A percentile compares a stretch with the other conserved stretches of the same genome.
Conservation (phyloP, 2,113 vertebrate genomes). For the Catharus fuscescens region DNA sequence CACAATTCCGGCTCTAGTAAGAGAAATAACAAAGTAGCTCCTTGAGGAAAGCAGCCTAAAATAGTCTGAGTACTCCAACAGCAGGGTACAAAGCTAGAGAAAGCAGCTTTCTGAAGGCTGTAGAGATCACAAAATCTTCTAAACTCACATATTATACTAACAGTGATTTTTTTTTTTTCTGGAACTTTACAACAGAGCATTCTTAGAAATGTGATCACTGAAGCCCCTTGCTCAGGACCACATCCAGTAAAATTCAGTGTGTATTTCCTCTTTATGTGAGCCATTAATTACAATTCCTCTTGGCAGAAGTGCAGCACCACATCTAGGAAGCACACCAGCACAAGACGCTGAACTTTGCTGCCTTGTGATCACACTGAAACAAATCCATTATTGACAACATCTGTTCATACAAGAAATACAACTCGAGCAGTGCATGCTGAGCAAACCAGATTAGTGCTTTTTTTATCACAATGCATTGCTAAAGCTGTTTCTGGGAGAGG, state of each 20-base stretch:
- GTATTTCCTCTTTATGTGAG: background rate
- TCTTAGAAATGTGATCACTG: background rate
- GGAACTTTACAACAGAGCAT: background rate
- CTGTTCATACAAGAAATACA: background rate
- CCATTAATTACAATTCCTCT: background rate
- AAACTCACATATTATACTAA: background rate
- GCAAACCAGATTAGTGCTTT: conserved; percentile 3
- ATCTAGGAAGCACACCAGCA: background rate
- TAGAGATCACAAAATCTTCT: background rate
- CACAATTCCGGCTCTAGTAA: background rate
- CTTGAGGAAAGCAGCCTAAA: background rate
- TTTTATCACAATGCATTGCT: background rate
- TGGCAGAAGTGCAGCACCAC: background rate
- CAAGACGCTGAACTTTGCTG: background rate
- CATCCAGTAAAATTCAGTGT: background rate
- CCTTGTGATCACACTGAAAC: conserved; percentile 10
- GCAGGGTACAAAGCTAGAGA: background rate
- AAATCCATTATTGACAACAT: conserved; percentile 21
- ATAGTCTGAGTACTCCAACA: background rate
- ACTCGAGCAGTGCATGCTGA: background rate
- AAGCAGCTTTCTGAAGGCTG: background rate
- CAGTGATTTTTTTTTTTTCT: no score
- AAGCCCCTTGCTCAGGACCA: background rate
- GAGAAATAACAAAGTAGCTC: background rate
- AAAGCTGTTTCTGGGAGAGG: background rate